Conservation (phyloP, 2,888 invertebrate species). For the Escarpia spicata region DNA sequence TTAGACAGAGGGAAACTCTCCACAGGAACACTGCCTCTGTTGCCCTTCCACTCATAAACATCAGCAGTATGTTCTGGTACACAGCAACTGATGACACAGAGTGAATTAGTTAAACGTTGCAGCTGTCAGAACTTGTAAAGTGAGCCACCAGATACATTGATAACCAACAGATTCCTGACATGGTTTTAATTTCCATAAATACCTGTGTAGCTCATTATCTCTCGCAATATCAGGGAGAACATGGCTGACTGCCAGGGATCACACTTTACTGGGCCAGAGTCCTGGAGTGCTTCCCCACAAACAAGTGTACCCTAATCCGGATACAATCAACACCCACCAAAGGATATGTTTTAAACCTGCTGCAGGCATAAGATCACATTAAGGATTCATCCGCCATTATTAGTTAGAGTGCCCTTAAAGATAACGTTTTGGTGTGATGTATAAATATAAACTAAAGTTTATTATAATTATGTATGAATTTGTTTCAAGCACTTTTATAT, state of each 20-base stretch:
- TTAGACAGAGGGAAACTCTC: background rate
- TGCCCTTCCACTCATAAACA: background rate
- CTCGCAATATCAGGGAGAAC: background rate
- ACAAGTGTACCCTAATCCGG: background rate
- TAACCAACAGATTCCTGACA: constrained; percentile 11
- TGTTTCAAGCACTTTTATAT: too few relatives aligned
- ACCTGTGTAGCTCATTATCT: background rate
- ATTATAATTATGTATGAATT: too few relatives aligned
- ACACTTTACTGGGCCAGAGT: background rate
- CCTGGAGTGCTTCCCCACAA: background rate
- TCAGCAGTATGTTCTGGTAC: background rate
- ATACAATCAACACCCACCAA: background rate
- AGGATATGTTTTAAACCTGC: background rate
- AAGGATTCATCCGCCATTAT: too few relatives aligned
- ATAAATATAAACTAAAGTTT: too few relatives aligned
- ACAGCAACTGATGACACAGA: background rate
- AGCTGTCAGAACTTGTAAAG: constrained; percentile 3
- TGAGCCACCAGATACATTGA: background rate
- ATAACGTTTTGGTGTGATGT: too few relatives aligned
- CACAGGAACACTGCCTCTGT: background rate
- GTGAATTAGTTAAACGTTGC: background rate
- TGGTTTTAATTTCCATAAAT: constrained; percentile 13
- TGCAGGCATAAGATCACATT: background rate
- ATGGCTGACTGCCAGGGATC: background rate
- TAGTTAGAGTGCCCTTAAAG: too few relatives aligned